Conservation (phyloP, 2,113 vertebrate species). For the Carollia perspicillata region DNA sequence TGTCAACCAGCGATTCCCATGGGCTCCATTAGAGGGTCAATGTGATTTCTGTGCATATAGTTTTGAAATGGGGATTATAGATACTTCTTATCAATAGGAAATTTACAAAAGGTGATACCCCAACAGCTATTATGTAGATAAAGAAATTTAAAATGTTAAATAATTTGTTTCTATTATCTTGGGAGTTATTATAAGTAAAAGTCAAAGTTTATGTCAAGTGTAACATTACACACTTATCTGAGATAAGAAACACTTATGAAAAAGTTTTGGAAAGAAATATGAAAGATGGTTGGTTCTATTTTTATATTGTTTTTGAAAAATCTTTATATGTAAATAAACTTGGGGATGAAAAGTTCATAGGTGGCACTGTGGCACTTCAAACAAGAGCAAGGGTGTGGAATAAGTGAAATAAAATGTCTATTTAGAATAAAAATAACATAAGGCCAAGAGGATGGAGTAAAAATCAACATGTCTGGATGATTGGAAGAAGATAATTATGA, state of each 20-base stretch:
- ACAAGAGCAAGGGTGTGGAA: not conserved
- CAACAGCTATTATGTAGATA: not conserved
- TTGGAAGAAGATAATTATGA: not conserved
- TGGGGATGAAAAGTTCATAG: not conserved
- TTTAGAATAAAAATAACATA: not conserved
- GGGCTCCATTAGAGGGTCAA: not conserved
- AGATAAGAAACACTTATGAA: not conserved
- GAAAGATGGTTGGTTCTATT: not conserved
- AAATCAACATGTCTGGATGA: not conserved
- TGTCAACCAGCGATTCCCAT: not conserved
- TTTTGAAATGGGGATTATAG: not conserved
- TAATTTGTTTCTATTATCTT: not conserved
- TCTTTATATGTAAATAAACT: too few relatives aligned
- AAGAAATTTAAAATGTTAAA: not conserved
- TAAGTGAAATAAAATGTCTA: not conserved
- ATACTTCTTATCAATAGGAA: not conserved
- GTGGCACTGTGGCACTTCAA: not conserved
- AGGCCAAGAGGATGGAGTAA: not conserved
- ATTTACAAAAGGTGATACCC: not conserved
- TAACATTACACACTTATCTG: not conserved
- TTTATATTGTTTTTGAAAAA: not conserved
- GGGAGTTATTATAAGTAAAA: not conserved
- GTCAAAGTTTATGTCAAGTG: not conserved
- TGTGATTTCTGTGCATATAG: not conserved
- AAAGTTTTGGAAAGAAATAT: not conserved